Conservation (phyloP, 2,888 invertebrate species). For the Orthosia cruda region DNA sequence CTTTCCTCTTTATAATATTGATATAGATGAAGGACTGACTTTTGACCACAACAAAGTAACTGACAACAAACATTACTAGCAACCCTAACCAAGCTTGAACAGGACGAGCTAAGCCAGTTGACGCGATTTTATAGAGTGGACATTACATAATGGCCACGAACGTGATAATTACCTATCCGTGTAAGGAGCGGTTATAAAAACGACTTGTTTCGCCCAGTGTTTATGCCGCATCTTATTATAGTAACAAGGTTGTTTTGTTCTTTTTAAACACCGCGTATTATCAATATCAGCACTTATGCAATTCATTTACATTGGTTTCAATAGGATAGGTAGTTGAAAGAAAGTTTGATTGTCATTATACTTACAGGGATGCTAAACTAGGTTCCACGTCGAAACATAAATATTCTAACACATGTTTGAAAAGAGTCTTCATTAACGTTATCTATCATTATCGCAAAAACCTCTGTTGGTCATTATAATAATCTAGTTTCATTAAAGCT, state of each 20-base stretch:
- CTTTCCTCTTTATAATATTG: too few species aligned
- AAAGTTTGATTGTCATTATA: background rate
- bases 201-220: slow-evolving; percentile 48
- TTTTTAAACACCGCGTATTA: slow-evolving; percentile 41
- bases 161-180: slow-evolving; percentile 81
- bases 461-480: slow-evolving; percentile 39
- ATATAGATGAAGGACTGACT: too few species aligned
- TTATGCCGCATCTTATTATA: slow-evolving; percentile 63
- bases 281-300: slow-evolving; percentile 35
- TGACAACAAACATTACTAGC: slow-evolving; percentile 40
- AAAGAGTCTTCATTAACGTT: slow-evolving; percentile 40
- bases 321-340: background rate
- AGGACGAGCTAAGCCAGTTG: slow-evolving; percentile 83
- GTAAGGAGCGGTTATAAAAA: slow-evolving; percentile 70
- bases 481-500: slow-evolving; percentile 52
- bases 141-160: slow-evolving; percentile 85
- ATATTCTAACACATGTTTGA: slow-evolving; percentile 19
- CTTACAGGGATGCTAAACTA: background rate
- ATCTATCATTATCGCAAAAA: slow-evolving; percentile 36
- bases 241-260: slow-evolving; percentile 50
- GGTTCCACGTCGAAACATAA: background rate
- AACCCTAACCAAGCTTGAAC: slow-evolving; percentile 71
- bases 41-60: slow-evolving; percentile 4
- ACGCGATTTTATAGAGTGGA: slow-evolving; percentile 88
- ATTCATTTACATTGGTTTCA: slow-evolving; percentile 26